phyloP scores from a whole-genome alignment of 2,113 vertebrate species.

The Sander lucioperca region DNA sequence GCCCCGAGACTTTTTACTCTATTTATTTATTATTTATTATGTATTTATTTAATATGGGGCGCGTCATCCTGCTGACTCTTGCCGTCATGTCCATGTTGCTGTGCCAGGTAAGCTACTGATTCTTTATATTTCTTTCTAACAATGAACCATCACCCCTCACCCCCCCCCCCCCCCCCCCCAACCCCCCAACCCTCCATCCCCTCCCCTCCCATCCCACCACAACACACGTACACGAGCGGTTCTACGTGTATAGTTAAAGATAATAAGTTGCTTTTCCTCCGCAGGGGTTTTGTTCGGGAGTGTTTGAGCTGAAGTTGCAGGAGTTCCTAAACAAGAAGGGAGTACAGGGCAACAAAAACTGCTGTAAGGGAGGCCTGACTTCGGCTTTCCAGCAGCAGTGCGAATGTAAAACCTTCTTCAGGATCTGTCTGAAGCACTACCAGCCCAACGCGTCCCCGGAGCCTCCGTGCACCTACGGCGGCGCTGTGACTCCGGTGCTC shows the following conservation, averaged over 20 bases:
- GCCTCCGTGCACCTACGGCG: slow-evolving; percentile 97
- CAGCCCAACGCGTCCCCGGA: slow-evolving; percentile 96
- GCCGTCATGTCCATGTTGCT: slow-evolving; percentile 86
- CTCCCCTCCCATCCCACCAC: not conserved
- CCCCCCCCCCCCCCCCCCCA: not conserved
- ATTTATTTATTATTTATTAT: slow-evolving; percentile 82
- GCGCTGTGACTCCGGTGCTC: slow-evolving; percentile 92
- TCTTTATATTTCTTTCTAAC: slow-evolving; percentile 25
- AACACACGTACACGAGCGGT: slow-evolving; percentile 2
- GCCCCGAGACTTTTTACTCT: slow-evolving; percentile 58
- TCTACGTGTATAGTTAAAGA: not conserved
- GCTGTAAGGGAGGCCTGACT: slow-evolving; percentile 86
- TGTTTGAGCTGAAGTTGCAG: slow-evolving; percentile 97
- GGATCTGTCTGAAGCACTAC: slow-evolving; percentile 98
- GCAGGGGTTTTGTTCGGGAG: slow-evolving; percentile 92
- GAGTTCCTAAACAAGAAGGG: slow-evolving; percentile 98
- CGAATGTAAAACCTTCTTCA: slow-evolving; percentile 97
- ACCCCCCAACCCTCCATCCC: not conserved
- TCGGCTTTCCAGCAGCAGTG: slow-evolving; percentile 89
- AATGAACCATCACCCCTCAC: slow-evolving; percentile 26
- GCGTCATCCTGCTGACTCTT: slow-evolving; percentile 85
- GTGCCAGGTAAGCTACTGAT: slow-evolving; percentile 87
- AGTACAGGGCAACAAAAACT: slow-evolving; percentile 91
- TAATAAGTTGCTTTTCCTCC: slow-evolving; percentile 39
- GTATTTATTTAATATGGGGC: slow-evolving; percentile 89